phyloP scores from a whole-genome alignment of 1,140 invertebrate genomes.

The Megalopta genalis region DNA sequence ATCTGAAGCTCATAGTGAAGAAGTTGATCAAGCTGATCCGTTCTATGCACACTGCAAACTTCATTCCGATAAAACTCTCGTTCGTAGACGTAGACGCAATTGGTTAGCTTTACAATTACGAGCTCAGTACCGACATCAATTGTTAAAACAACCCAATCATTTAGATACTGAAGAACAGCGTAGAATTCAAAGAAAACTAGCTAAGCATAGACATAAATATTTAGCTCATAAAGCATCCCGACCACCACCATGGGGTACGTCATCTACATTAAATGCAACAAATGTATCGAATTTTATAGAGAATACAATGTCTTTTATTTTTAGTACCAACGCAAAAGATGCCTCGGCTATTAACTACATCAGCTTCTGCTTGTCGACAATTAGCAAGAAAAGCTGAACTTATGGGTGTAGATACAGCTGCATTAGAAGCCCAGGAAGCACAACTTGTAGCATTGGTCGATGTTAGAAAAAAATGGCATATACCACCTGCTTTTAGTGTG shows the following conservation, averaged over 20 bases:
- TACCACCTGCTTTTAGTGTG: conserved; percentile 93
- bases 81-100: conserved; percentile 90
- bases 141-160: conserved; percentile 80
- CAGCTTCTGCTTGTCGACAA: conserved; percentile 91
- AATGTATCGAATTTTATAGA: conserved; percentile 5
- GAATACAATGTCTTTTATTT: conserved; percentile 24
- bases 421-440: conserved; percentile 89
- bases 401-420: conserved; percentile 91
- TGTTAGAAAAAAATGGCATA: conserved; percentile 95
- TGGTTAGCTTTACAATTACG: conserved; percentile 93
- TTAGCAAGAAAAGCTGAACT: conserved; percentile 92
- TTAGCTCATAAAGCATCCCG: conserved; percentile 86
- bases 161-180: conserved; percentile 84
- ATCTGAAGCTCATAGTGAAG: conserved; percentile 95
- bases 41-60: conserved; percentile 98
- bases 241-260: conserved; percentile 91
- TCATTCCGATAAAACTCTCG: conserved; percentile 91
- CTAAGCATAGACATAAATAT: conserved; percentile 89
- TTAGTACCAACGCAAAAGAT: conserved; percentile 96
- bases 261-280: conserved; percentile 31
- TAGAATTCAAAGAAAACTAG: conserved; percentile 88
- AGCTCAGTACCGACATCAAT: conserved; percentile 84
- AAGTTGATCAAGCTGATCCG: conserved; percentile 96
- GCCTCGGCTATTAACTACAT: conserved; percentile 93
- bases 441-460: conserved; percentile 90